phyloP scores from a whole-genome alignment of 2,113 vertebrate genomes.

The Sakesphorus luctuosus region DNA sequence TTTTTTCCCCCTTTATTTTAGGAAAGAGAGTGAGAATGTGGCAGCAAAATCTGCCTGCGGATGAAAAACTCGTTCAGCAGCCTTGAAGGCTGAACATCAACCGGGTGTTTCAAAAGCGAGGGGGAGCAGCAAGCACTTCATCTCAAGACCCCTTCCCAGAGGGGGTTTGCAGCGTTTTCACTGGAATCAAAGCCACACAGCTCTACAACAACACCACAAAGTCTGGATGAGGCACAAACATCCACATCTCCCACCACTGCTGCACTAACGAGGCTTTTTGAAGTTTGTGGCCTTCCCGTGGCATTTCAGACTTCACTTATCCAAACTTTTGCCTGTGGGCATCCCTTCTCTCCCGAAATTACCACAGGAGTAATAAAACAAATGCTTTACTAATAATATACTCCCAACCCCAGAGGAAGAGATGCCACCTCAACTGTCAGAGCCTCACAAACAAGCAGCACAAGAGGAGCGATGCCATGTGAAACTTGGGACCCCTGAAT shows the following conservation, averaged over 20 bases:
- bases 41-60: conserved; percentile 40
- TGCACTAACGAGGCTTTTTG: background rate
- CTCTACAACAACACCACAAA: background rate
- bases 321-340: background rate
- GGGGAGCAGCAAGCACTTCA: background rate
- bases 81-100: conserved; percentile 6
- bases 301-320: background rate
- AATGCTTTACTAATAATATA: background rate
- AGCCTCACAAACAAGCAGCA: background rate
- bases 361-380: background rate
- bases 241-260: background rate
- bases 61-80: background rate
- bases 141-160: background rate
- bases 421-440: fast-evolving
- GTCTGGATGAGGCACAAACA: background rate
- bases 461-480: fast-evolving
- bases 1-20: conserved; percentile 44
- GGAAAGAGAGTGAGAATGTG: conserved; percentile 32
- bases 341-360: background rate
- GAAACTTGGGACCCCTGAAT: background rate
- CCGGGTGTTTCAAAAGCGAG: background rate
- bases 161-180: background rate
- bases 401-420: background rate
- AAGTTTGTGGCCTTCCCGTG: background rate
- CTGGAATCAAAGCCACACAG: background rate